A percentile compares a stretch with the other conserved stretches of the same genome.
Evolutionary conservation across 2,113 vertebrate genomes (phyloP).

Genomic region (Chaetops frenatus): DNA sequence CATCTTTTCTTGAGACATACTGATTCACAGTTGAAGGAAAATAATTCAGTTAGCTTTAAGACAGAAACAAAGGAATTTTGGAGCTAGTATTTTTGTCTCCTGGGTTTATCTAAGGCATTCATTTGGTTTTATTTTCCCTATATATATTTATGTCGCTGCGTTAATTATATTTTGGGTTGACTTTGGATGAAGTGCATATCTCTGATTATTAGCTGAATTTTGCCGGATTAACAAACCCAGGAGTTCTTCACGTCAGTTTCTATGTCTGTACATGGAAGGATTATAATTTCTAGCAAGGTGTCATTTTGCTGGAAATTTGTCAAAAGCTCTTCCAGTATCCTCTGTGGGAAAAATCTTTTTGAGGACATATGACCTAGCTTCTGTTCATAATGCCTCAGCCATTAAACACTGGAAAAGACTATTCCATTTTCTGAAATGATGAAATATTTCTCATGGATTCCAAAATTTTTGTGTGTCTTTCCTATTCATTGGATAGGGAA

Average conservation of each 20-base stretch:
- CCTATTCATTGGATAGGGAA: not conserved
- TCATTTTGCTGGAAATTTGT: not conserved
- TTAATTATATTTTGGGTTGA: not conserved
- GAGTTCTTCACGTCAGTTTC: not conserved
- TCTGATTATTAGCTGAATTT: not conserved
- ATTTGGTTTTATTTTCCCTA: not conserved
- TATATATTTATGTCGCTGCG: not conserved
- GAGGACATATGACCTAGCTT: not conserved
- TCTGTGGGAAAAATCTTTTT: not conserved
- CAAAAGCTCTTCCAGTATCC: not conserved
- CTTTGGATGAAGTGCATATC: not conserved
- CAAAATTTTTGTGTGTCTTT: not conserved
- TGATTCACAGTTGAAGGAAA: not conserved
- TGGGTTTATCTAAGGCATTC: not conserved
- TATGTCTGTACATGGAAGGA: not conserved
- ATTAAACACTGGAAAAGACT: not conserved
- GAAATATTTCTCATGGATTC: not conserved
- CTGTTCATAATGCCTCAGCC: not conserved
- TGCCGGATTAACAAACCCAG: not conserved
- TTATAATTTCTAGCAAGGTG: not conserved
- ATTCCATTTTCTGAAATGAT: not conserved
- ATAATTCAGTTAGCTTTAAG: not conserved
- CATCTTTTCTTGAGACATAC: not conserved
- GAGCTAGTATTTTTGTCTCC: not conserved
- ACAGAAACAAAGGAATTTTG: not conserved